Base-by-base conservation (phyloP, 2,113 vertebrate species). In the Menidia beryllina region DNA sequence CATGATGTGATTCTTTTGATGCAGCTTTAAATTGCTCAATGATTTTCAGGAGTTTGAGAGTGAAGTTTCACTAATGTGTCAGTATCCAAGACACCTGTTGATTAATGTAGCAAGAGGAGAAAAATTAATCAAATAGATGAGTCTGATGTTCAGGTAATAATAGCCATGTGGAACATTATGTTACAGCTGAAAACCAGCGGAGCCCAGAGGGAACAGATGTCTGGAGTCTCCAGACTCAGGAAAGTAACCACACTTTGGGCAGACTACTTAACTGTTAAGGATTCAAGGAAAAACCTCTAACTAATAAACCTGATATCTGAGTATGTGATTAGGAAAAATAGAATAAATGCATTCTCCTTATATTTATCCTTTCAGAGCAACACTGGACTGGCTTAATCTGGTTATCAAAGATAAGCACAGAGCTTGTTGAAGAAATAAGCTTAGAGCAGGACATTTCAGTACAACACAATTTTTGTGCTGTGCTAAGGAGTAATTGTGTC, bases 31-130 rank as follows among this genome's bases (percentile, higher is more conserved):
- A 47, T 54, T 71, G 20, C 23, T 7, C 19, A 19, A 5, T n/a
- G 6, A 15, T 24, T 53, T 34, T 62, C 8, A 19, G 36, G n/a
- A 6, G 21, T 62, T 14, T 54, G n/a, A 64, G n/a, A 64, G 34
- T 30, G 5, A 49, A 36, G 14, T 17, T 3, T 53, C 34, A 38
- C 25, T 11, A 49, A 51, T 34, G 34, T 65, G 61, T 55, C 34
- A n/a, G 53, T 48, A 34, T 23, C 3, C 17, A 52, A 56, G 47
- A 73, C 52, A 27, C 4, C 52, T 72, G 70, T 27, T 65, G 51
- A 65, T 73, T 57, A 58, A 11, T 19, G 6, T 7, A 41, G 20
- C 51, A 51, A 36, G 23, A 24, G 38, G 34, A 52, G 45, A 30
- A 34, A 34, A 34, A 57, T 73, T 57, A 55, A 51, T 57, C 43